These are phyloP conservation scores for Asbolus verrucosus DNA, from an alignment of 1,140 invertebrate genomes.

Conservation along the genomic window DNA sequence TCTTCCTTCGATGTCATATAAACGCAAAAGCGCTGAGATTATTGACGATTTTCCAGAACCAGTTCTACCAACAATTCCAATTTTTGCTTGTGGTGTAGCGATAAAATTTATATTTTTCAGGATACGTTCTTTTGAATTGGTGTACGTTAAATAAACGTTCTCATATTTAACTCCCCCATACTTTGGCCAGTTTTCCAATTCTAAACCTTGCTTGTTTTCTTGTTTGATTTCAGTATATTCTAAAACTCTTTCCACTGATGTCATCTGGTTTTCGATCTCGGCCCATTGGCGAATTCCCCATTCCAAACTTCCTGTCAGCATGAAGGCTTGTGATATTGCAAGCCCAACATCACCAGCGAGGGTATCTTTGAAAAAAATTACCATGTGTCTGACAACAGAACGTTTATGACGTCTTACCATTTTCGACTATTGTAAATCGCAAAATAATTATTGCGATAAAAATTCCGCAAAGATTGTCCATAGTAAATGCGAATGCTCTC, in stretches of 20 bases:
- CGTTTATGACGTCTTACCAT: constrained; percentile 65
- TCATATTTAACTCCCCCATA: constrained; percentile 79
- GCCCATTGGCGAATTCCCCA: constrained; percentile 74
- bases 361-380: constrained; percentile 60
- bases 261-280: constrained; percentile 84
- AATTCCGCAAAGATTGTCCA: constrained; percentile 76
- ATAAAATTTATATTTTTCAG: constrained; percentile 79
- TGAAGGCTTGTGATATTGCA: constrained; percentile 72
- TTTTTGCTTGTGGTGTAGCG: constrained; percentile 72
- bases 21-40: constrained; percentile 77
- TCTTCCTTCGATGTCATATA: constrained; percentile 68
- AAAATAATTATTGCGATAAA: constrained; percentile 11
- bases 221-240: constrained; percentile 79
- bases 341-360: constrained; percentile 71
- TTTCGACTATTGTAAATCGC: constrained; percentile 6
- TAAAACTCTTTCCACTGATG: constrained; percentile 80
- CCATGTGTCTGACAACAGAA: not conserved
- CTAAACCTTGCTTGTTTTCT: constrained; percentile 73
- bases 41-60: constrained; percentile 89
- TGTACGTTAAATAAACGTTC: constrained; percentile 75
- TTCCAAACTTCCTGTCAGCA: constrained; percentile 72
- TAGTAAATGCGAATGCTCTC: constrained; percentile 78
- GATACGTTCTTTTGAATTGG: no score
- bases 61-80: constrained; percentile 84
- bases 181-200: constrained; percentile 74